Base-by-base conservation (phyloP, 1,140 invertebrate genomes). In the Kradibia gibbosae region DNA sequence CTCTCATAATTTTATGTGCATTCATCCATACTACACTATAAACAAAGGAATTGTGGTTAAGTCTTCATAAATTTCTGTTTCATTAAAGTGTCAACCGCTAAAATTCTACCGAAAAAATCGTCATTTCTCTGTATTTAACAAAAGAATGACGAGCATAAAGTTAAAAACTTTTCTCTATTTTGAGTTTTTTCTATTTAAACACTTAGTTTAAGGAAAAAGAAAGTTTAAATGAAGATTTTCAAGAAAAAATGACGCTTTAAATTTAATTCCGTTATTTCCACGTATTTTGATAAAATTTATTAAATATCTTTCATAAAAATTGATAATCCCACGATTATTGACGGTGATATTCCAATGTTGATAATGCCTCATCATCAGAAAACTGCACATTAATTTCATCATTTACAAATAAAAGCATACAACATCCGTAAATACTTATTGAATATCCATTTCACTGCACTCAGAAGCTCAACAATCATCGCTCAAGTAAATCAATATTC, bases 1-100 rank as follows among this genome's bases (percentile, higher is more conserved):
- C 57, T 60, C 57, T 17, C 17, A 10, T 65, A 65, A 65, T 65
- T 65, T 36, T 20, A 65, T 65, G 13, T 65, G 22, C 31, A 20
- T 65, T 65, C 60, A 25, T 65, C 60, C 31, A 65, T 65, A 36
- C 4, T 36, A 36, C 4, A 36, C 31, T 34, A 65, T 65, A 65
- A 65, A 65, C 60, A 65, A 65, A 36, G 15, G 60, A 65, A 17
- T 28, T 17, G 4, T 36, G 60, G 60, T 65, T 65, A 36, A 36
- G 31, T 65, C 60, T 36, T 65, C 60, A 36, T 65, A 65, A 65
- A 65, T 65, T 65, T 28, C 11, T 65, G 31, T 65, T 65, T 65
- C 60, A 65, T 65, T 65, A 65, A 65, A 65, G 31, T 65, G 60
- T 65, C 60, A 65, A 34, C 60, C 15, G 60, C 60, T 65, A 65